phyloP scores from a whole-genome alignment of 2,888 invertebrate genomes.

The Macrophya annulata region DNA sequence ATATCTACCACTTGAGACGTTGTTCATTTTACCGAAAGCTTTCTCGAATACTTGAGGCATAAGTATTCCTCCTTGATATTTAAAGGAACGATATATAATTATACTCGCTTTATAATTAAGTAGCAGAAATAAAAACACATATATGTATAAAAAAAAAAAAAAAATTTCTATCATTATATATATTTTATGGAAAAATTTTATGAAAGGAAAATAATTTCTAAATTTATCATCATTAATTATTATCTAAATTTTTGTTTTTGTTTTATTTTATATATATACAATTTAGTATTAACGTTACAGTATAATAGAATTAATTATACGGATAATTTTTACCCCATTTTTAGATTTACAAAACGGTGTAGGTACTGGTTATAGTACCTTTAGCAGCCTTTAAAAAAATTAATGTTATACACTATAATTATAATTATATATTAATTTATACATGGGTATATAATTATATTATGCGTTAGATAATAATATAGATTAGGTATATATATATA shows the following conservation, averaged over 20 bases:
- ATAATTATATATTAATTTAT: slow-evolving; percentile 16
- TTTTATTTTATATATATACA: slow-evolving; percentile 51
- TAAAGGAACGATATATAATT: not conserved
- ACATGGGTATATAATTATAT: not conserved
- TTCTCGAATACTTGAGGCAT: not conserved
- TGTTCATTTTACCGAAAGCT: not conserved
- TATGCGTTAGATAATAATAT: not conserved
- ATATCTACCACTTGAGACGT: not conserved
- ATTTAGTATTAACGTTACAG: not conserved
- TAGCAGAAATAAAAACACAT: not conserved
- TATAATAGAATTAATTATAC: slow-evolving; percentile 22
- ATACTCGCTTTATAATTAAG: not conserved
- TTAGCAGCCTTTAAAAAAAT: slow-evolving; percentile 40
- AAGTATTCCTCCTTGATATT: not conserved
- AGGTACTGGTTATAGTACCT: not conserved
- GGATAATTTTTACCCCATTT: not conserved
- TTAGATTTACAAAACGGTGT: slow-evolving; percentile 30
- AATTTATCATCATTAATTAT: not conserved
- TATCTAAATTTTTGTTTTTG: slow-evolving; percentile 24
- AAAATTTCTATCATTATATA: too few species aligned
- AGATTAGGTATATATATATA: slow-evolving; percentile 6
- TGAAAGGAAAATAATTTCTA: not conserved
- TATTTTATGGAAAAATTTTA: too few species aligned
- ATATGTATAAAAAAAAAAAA: not conserved
- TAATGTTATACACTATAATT: slow-evolving; percentile 9